Percentiles rank a stretch among this genome's conserved stretches.
phyloP scores from a whole-genome alignment of 2,888 invertebrate genomes.

The Drosophila percnosoma region DNA sequence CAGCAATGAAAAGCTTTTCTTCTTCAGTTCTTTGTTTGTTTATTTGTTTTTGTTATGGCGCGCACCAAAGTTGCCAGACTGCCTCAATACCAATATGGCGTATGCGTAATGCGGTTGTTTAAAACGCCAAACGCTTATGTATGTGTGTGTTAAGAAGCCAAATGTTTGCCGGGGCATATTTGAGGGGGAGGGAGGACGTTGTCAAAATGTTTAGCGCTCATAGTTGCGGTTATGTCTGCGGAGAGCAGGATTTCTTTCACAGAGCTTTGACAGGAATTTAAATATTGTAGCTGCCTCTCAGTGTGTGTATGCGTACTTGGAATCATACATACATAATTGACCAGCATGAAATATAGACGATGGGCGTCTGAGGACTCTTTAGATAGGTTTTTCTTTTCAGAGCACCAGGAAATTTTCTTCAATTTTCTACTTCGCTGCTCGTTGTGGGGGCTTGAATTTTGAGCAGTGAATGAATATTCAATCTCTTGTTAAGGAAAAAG shows the following conservation, averaged over 20 bases:
- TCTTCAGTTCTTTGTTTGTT: constrained; percentile 46
- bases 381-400: not conserved
- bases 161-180: constrained; percentile 3
- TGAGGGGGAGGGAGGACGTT: not conserved
- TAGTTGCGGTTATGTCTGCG: constrained; percentile 39
- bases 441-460: not conserved
- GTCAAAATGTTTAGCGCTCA: constrained; percentile 33
- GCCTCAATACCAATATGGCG: constrained; percentile 63
- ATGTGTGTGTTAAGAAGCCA: constrained; percentile 1
- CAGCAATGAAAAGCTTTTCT: constrained; percentile 66
- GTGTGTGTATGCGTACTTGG: not conserved
- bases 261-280: constrained; percentile 38
- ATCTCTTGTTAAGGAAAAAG: not conserved
- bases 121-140: constrained; percentile 43
- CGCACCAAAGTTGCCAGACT: constrained; percentile 64
- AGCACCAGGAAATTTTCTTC: not conserved
- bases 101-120: constrained; percentile 66
- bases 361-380: not conserved
- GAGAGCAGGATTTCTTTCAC: constrained; percentile 24
- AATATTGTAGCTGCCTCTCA: constrained; percentile 32
- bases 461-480: constrained; percentile 9
- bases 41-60: constrained; percentile 58
- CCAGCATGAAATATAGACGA: constrained; percentile 3
- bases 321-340: constrained; percentile 6
- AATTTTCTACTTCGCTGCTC: constrained; percentile 22